Base-by-base conservation (phyloP, 2,113 vertebrate species). In the Hoplias malabaricus region DNA sequence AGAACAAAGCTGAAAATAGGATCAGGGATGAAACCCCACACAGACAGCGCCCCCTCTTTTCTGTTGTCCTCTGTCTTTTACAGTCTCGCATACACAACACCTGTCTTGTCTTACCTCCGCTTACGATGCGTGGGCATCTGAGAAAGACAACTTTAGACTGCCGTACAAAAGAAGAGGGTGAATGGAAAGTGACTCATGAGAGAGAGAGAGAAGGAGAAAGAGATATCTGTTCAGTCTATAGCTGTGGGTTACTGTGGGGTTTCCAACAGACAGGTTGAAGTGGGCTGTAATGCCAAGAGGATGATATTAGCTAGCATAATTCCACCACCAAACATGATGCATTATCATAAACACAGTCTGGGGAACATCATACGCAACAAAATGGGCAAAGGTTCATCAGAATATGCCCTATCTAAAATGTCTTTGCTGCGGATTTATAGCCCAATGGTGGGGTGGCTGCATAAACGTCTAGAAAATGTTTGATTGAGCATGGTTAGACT, bases 111-210 rank as follows among this genome's bases (percentile, higher is more conserved):
- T 50, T 61, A 70, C 40, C 75, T 70, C 54, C 40, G 11, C 67
- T 31, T 29, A 29, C 65, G 66, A 62, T 56, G 42, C 27, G 54
- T 69, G 46, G 56, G 31, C 25, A 61, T 46, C 27, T 73, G 50
- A 34, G 63, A 43, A 25, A 62, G 33, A 29, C 14, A 4, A 40
- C 36, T 42, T 29, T 9, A 21, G 9, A 14, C 3, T 10, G 5
- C 34, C 43, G 27, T 25, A 63, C 36, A 69, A 56, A 62, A 29
- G 31, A 42, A 54, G 34, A 56, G 33, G 25, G 40, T 48, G 56
- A 75, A 69, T 74, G 63, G 54, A 75, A 69, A 80, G 65, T 63
- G 67, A 80, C 31, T 80, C 72, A 75, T 68, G 29, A 29, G 36
- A 65, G 34, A 65, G 50, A 23, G 31, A 33, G 72, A 59, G 5